Base-by-base conservation (phyloP, 2,888 invertebrate genomes). In the Mylabris sibirica region DNA sequence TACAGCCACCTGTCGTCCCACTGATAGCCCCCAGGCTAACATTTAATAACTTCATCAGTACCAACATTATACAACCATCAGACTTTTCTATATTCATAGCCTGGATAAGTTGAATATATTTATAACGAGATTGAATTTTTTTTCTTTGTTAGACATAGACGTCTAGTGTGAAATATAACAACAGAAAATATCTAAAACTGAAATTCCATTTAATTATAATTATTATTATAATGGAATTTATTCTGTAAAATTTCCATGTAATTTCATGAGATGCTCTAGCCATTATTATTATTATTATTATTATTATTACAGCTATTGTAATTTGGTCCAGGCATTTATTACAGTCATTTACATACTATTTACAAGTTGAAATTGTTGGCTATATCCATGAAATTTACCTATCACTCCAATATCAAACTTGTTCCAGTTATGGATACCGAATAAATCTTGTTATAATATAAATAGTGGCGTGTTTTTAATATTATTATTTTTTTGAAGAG, bases 11-110 rank as follows among this genome's bases (percentile, higher is more conserved):
- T 68, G 67, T 66, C 67, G 61, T 49, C 66, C 66, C 66, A 26
- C 63, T 22, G 60, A 38, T 66, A 22, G 69, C 69, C 66, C 53
- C 53, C 49, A n/a, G 66, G 69, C 69, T 20, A 66, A 60, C 41
- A 49, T 69, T 63, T 69, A 69, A 69, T 69, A 65, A 69, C 69
- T 69, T 69, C 69, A 69, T 69, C 69, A 69, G 69, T 5, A 60
- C 65, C 59, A 65, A 62, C 35, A 66, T 41, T 66, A 38, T 11
- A 35, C 68, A 26, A 60, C 49, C 49, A 49, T 9, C 49, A n/a
- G 20, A 20, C 49, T 20, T 49, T 49, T 49, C 49, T 49, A 49
- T 8, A 49, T 49, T 17, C 49, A 17, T 49, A 20, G 4, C 17
- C 17, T 17, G 41, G n/a, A 41, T 41, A 41, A 41, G 41, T 41